Conservation (phyloP, 2,113 vertebrate genomes). For the Verasper variegatus region DNA sequence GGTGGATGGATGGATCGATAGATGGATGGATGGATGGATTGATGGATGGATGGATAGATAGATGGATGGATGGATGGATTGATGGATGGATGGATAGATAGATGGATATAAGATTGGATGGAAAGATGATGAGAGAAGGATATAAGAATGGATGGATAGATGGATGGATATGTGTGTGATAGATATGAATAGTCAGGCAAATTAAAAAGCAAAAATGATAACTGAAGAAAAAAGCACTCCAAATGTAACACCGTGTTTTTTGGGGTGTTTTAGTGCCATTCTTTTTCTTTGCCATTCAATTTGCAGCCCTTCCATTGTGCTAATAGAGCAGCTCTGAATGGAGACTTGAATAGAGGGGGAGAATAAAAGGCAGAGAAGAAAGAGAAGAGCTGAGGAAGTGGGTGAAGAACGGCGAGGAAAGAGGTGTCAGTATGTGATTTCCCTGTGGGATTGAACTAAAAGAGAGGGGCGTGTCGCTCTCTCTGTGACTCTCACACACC, state of each 20-base stretch:
- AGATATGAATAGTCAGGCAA: not conserved
- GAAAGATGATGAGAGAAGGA: too few species aligned
- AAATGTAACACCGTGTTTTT: conserved; percentile 17
- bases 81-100: conserved; percentile 19
- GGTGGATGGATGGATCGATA: conserved; percentile 8
- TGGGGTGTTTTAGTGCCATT: conserved; percentile 36
- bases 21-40: conserved; percentile 21
- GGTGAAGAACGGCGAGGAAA: conserved; percentile 56
- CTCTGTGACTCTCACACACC: conserved; percentile 15
- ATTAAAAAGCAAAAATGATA: not conserved
- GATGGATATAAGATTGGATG: not conserved
- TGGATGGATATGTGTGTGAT: too few species aligned
- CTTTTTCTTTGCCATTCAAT: conserved; percentile 49
- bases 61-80: not conserved
- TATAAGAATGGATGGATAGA: too few species aligned
- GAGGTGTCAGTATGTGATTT: conserved; percentile 66
- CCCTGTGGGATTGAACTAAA: conserved; percentile 51
- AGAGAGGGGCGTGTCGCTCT: conserved; percentile 45
- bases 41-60: conserved; percentile 7
- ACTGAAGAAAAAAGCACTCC: not conserved
- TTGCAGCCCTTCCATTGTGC: conserved; percentile 46
- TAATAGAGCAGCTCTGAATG: conserved; percentile 55
- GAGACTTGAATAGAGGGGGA: conserved; percentile 50
- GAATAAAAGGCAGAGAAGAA: conserved; percentile 62
- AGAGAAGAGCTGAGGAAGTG: conserved; percentile 55